Percentiles rank a stretch among this genome's conserved stretches.
Conservation (phyloP, 1,140 invertebrate species). For the Drosophila lowei region DNA sequence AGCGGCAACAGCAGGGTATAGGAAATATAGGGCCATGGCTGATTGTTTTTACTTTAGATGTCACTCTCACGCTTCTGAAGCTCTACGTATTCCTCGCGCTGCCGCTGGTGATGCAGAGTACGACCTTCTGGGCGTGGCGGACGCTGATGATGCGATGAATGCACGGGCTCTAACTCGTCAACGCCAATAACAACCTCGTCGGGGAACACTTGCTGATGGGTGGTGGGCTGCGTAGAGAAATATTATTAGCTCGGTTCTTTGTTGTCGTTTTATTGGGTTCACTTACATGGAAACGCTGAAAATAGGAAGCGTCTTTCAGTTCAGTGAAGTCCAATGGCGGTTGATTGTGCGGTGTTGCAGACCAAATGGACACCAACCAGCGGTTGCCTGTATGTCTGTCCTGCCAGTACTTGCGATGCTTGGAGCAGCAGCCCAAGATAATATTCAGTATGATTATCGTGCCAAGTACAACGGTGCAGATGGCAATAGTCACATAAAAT, state of each 20-base stretch:
- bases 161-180: constrained; percentile 69
- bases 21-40: constrained; percentile 87
- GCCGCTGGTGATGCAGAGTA: constrained; percentile 71
- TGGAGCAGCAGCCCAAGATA: constrained; percentile 90
- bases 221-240: constrained; percentile 54
- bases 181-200: constrained; percentile 71
- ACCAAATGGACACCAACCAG: constrained; percentile 92
- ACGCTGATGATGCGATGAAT: constrained; percentile 68
- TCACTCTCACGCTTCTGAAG: constrained; percentile 92
- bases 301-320: constrained; percentile 85
- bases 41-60: constrained; percentile 84
- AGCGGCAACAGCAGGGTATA: constrained; percentile 89
- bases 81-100: constrained; percentile 88
- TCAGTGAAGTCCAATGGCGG: constrained; percentile 92
- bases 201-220: constrained; percentile 76
- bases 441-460: constrained; percentile 90
- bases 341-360: constrained; percentile 91
- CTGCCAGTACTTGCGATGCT: constrained; percentile 91
- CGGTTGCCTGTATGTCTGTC: constrained; percentile 92
- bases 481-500: constrained; percentile 90
- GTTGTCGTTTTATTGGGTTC: neutral
- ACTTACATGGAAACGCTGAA: constrained; percentile 74
- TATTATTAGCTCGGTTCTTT: neutral
- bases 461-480: constrained; percentile 89
- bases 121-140: constrained; percentile 74